Base-by-base conservation (phyloP, 92 coral and sea anemone genomes). In the Heteractis magnifica region DNA sequence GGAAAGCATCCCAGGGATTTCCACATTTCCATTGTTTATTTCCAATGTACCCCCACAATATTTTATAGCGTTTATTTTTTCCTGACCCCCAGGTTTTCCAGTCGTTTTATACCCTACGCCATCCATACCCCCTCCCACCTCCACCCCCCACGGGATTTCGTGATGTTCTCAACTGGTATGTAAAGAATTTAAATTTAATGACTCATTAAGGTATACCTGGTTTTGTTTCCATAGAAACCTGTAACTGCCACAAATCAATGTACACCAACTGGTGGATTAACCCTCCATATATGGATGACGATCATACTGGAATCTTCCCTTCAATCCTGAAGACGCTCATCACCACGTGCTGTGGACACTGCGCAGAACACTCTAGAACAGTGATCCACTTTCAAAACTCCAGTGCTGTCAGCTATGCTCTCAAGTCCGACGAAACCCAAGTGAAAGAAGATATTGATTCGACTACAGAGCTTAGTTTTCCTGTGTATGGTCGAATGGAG, bases 201-300 rank as follows among this genome's bases (percentile, higher is more conserved):
- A 9, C 16, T 9, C 21, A 70, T 19, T 21, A 41, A n/a, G 8
- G 11, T 65, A 20, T 34, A 8, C 23, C 10, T 64, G 4, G 65
- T 15, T n/a, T 74, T 70, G 77, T 82, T 76, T 68, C 82, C 77
- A 68, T 79, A 95, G 98, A 94, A 85, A 95, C 98, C 56, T 95
- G 98, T 81, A 92, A 86, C 77, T 95, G 98, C 82, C 91, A 91
- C 85, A 84, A 68, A 16, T 82, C 65, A 2, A 75, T 95, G 75
- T 78, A 91, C 84, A 95, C 93, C 16, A 95, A 90, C 90, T 95
- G 91, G 91, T 95, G 98, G 98, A 26, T 81, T 6, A 89, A 90
- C 77, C 92, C 94, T 5, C 98, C 98, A 52, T 95, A 95, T 60
- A 81, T 89, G 80, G 84, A 78, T 23, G 83, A 78, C 79, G 90